phyloP scores from a whole-genome alignment of 1,140 invertebrate genomes.

The Mizuhopecten yessoensis region DNA sequence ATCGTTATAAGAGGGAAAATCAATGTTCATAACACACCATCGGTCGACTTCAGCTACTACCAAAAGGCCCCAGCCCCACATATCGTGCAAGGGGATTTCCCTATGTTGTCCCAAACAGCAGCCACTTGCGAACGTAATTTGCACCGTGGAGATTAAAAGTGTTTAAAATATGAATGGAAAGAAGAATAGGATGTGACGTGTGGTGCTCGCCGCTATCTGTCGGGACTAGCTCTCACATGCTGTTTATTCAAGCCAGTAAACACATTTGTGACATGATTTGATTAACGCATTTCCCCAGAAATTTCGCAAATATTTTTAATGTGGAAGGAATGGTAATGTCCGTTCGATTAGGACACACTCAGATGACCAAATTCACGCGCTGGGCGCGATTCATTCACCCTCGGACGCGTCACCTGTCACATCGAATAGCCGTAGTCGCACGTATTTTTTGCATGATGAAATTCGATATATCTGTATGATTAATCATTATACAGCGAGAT shows the following conservation, averaged over 20 bases:
- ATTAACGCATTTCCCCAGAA: conserved; percentile 57
- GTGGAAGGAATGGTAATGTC: conserved; percentile 61
- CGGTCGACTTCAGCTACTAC: conserved; percentile 11
- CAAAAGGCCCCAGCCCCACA: conserved; percentile 57
- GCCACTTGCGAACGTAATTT: conserved; percentile 64
- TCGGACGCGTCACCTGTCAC: conserved; percentile 51
- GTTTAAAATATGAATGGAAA: conserved; percentile 66
- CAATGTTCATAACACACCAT: conserved; percentile 1
- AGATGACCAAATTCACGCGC: conserved; percentile 56
- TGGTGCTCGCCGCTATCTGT: conserved; percentile 53
- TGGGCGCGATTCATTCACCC: conserved; percentile 52
- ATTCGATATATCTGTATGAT: conserved; percentile 56
- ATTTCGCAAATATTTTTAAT: conserved; percentile 64
- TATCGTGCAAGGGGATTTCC: conserved; percentile 60
- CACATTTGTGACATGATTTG: conserved; percentile 58
- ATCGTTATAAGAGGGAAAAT: conserved; percentile 6
- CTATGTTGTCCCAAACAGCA: conserved; percentile 62
- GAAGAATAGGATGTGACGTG: conserved; percentile 58
- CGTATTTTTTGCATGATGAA: conserved; percentile 54
- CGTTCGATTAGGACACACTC: conserved; percentile 56
- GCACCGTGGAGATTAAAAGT: conserved; percentile 67
- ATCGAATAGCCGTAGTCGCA: conserved; percentile 49
- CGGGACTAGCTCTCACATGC: conserved; percentile 47
- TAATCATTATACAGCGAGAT: conserved; percentile 49
- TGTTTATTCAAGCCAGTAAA: conserved; percentile 53